phyloP scores from a whole-genome alignment of 2,797 vertebrate genomes.

The Smutsia temminckii region DNA sequence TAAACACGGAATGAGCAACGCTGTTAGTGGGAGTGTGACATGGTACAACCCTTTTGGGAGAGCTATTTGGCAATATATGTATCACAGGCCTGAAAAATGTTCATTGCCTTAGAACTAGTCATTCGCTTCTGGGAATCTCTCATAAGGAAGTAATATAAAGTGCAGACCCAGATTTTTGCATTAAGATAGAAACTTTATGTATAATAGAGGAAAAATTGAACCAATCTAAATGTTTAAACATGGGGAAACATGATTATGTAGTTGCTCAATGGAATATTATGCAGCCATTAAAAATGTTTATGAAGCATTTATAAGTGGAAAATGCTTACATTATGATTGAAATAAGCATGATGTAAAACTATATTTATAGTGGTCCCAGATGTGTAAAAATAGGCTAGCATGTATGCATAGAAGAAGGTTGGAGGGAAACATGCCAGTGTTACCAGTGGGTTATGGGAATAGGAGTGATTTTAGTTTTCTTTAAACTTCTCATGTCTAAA shows the following conservation, averaged over 20 bases:
- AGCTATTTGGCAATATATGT: conserved; percentile 61
- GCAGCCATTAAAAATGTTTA: conserved; percentile 53
- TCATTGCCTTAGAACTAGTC: conserved; percentile 59
- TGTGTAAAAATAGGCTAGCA: background rate
- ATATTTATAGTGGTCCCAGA: conserved; percentile 1
- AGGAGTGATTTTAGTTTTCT: conserved; percentile 20
- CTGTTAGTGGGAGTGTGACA: conserved; percentile 64
- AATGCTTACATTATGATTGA: conserved; percentile 27
- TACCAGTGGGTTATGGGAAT: background rate
- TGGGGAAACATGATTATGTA: background rate
- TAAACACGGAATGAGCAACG: conserved; percentile 58
- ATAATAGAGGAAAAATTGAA: conserved; percentile 7
- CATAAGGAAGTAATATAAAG: conserved; percentile 69
- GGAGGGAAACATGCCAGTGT: background rate
- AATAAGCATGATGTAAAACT: background rate
- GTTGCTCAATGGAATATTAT: conserved; percentile 53
- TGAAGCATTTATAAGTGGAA: conserved; percentile 50
- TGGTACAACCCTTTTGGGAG: conserved; percentile 63
- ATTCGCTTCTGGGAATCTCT: conserved; percentile 69
- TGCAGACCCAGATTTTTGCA: conserved; percentile 17
- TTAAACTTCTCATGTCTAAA: background rate
- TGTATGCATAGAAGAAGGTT: background rate
- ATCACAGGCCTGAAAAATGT: conserved; percentile 56
- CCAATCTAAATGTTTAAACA: background rate
- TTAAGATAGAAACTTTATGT: background rate